phyloP scores from a whole-genome alignment of 2,888 invertebrate genomes.

The Nomada lathburiana region DNA sequence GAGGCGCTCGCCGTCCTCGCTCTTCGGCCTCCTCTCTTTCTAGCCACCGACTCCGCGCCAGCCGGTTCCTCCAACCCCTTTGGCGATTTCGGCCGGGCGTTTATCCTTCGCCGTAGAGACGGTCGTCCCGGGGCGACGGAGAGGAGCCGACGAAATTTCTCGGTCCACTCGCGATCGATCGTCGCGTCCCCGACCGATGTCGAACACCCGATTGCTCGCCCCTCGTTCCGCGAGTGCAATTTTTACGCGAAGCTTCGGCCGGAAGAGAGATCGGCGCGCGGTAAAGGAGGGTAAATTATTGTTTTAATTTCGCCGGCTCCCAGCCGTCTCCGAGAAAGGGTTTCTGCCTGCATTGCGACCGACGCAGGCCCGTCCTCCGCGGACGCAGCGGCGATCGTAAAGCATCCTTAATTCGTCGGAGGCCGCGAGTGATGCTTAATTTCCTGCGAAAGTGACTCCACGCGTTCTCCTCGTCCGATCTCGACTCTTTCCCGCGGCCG shows the following conservation, averaged over 20 bases:
- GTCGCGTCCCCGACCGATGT: background rate
- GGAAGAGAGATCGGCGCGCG: conserved; percentile 7
- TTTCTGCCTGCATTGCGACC: conserved; percentile 24
- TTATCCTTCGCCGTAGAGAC: background rate
- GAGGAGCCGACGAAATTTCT: conserved; percentile 15
- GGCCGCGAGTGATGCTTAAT: conserved; percentile 56
- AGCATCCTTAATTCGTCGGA: conserved; percentile 76
- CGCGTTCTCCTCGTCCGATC: conserved; percentile 45
- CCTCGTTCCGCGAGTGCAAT: background rate
- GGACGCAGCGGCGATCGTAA: conserved; percentile 75
- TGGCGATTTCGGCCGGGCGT: conserved; percentile 22
- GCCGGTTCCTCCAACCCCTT: background rate
- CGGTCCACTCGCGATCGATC: conserved; percentile 14
- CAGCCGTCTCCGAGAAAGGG: conserved; percentile 60
- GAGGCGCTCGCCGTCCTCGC: conserved; percentile 67
- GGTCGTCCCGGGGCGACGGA: background rate
- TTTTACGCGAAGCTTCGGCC: background rate
- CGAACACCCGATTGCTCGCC: background rate
- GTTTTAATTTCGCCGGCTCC: conserved; percentile 78
- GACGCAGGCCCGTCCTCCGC: conserved; percentile 66
- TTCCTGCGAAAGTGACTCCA: conserved; percentile 54
- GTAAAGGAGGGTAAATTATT: conserved; percentile 77
- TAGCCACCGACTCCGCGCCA: background rate
- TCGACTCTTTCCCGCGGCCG: conserved; percentile 26
- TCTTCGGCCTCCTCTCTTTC: conserved; percentile 47